Evolutionary conservation across 2,888 invertebrate species (phyloP).

Genomic region (Matsumyia berberina): DNA sequence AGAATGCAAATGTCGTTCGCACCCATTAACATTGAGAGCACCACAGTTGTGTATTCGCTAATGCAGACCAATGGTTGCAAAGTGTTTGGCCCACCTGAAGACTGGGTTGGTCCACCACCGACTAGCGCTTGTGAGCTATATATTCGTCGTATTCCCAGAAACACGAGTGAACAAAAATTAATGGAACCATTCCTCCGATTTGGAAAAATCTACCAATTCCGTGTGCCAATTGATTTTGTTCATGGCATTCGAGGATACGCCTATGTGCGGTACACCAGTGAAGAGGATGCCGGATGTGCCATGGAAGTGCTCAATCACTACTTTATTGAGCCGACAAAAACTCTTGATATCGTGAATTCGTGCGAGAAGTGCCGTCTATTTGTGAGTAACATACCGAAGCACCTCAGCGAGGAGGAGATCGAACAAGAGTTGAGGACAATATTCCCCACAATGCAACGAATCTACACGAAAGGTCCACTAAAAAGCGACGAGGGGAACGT

Average conservation of each 20-base stretch:
- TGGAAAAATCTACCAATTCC: conserved; percentile 80
- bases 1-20: conserved; percentile 1
- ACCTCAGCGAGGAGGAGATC: conserved; percentile 78
- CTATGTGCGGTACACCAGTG: conserved; percentile 79
- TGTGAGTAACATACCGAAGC: conserved; percentile 80
- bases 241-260: conserved; percentile 80
- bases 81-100: conserved; percentile 78
- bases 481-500: conserved; percentile 72
- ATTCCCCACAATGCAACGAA: conserved; percentile 79
- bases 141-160: conserved; percentile 79
- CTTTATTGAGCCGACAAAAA: conserved; percentile 76
- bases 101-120: conserved; percentile 80
- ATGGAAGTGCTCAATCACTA: conserved; percentile 80
- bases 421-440: conserved; percentile 77
- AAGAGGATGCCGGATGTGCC: conserved; percentile 79
- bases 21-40: neutral
- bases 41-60: conserved; percentile 50
- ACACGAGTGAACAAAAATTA: conserved; percentile 77
- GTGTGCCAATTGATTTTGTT: conserved; percentile 80
- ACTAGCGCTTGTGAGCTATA: conserved; percentile 79
- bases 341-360: conserved; percentile 79
- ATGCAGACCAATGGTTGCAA: conserved; percentile 80
- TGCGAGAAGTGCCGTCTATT: conserved; percentile 80
- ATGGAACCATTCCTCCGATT: conserved; percentile 79
- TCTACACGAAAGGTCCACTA: conserved; percentile 73